A percentile compares a stretch with the other conserved stretches of the same genome.
Evolutionary conservation across 2,888 invertebrate species (phyloP).

Genomic region (Rotaria macrura): DNA sequence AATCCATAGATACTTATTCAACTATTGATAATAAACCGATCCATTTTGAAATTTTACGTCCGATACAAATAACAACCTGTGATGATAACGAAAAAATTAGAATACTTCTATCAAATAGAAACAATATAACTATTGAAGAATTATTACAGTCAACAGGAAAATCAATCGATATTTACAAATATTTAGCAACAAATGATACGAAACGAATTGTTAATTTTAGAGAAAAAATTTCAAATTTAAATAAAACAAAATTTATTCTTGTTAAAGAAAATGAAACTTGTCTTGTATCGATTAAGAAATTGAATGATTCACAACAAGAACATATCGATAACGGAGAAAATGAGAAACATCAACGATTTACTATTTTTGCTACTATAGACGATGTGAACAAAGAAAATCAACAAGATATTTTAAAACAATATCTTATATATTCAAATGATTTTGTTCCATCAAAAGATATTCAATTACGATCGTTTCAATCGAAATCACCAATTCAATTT

Average conservation of each 20-base stretch:
- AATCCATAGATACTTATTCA: neutral
- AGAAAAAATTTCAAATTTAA: neutral
- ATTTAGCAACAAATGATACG: neutral
- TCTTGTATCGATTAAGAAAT: neutral
- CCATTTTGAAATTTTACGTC: neutral
- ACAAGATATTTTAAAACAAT: neutral
- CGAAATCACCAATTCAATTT: neutral
- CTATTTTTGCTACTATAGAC: neutral
- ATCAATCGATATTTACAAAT: neutral
- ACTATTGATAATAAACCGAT: neutral
- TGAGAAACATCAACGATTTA: neutral
- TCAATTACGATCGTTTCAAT: neutral
- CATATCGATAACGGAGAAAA: neutral
- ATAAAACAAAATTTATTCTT: neutral
- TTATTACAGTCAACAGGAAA: neutral
- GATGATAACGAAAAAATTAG: neutral
- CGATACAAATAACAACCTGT: neutral
- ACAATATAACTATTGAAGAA: neutral
- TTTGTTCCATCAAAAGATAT: neutral
- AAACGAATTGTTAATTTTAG: neutral
- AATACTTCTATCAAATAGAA: neutral
- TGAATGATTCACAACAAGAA: neutral
- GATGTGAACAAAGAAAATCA: neutral
- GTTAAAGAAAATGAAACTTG: conserved; percentile 13
- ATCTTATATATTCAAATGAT: neutral